Evolutionary conservation across 2,888 invertebrate genomes (phyloP).

Genomic region (Plagiodera versicolora): DNA sequence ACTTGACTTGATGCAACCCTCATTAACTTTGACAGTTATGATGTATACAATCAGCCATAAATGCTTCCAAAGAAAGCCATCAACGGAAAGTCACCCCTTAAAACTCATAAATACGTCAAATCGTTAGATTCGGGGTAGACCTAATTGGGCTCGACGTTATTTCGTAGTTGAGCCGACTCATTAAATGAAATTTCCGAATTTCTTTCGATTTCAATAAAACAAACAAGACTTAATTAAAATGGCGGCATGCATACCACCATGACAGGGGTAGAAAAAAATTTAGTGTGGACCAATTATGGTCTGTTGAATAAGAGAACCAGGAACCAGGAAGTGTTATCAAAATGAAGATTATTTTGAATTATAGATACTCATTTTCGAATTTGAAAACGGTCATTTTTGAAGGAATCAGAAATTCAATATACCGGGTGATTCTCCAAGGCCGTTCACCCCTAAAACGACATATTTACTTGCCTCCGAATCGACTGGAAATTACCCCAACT

Average conservation of each 20-base stretch:
- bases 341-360: no score
- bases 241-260: background rate
- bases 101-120: conserved; percentile 26
- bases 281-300: no score
- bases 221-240: conserved; percentile 18
- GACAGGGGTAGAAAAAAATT: background rate
- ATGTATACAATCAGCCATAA: conserved; percentile 28
- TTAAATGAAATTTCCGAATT: conserved; percentile 16
- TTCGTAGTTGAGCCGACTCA: conserved; percentile 21
- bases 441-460: no score
- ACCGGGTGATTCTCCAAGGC: no score
- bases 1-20: conserved; percentile 24
- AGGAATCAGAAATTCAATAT: no score
- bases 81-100: conserved; percentile 22
- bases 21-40: conserved; percentile 28
- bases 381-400: no score
- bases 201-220: conserved; percentile 18
- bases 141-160: conserved; percentile 23
- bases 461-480: no score
- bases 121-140: conserved; percentile 22
- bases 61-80: conserved; percentile 23
- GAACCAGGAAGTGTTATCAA: no score
- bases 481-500: no score
- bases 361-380: no score
- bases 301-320: no score